Evolutionary conservation across 2,888 invertebrate genomes (phyloP).

Genomic region (Ochropacha duplaris): DNA sequence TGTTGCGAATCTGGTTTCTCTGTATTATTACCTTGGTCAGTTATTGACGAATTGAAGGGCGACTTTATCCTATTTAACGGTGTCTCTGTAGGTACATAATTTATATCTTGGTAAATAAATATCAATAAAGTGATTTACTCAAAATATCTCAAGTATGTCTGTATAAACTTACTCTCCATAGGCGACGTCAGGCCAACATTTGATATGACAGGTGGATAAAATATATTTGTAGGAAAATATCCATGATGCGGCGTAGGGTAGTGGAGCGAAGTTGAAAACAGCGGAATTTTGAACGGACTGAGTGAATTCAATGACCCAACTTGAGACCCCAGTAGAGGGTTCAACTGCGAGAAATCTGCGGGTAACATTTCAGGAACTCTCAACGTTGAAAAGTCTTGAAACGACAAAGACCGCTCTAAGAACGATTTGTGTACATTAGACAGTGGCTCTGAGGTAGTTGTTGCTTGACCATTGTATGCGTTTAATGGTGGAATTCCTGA

Average conservation of each 20-base stretch:
- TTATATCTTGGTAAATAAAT: not conserved
- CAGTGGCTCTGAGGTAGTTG: constrained; percentile 43
- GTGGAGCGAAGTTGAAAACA: constrained; percentile 62
- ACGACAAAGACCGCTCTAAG: constrained; percentile 49
- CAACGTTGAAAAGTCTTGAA: constrained; percentile 53
- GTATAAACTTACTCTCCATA: constrained; percentile 49
- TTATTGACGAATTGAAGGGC: constrained; percentile 21
- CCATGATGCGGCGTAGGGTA: constrained; percentile 65
- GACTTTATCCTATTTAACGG: constrained; percentile 17
- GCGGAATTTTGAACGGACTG: constrained; percentile 66
- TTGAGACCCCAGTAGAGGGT: constrained; percentile 45
- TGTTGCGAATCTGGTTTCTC: constrained; percentile 66
- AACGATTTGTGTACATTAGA: constrained; percentile 44
- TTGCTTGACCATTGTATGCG: constrained; percentile 44
- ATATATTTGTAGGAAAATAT: constrained; percentile 72
- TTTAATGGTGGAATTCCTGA: constrained; percentile 56
- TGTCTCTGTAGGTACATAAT: constrained; percentile 24
- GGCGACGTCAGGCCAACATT: constrained; percentile 51
- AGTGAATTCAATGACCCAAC: constrained; percentile 48
- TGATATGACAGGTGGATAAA: constrained; percentile 65
- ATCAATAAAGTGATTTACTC: not conserved
- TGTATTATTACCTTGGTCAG: constrained; percentile 40
- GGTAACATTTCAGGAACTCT: constrained; percentile 49
- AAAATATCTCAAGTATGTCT: constrained; percentile 12
- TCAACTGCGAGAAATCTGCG: constrained; percentile 44